These are phyloP conservation scores for Apteryx mantelli DNA, from an alignment of 2,113 vertebrate genomes.

Conservation along the genomic window DNA sequence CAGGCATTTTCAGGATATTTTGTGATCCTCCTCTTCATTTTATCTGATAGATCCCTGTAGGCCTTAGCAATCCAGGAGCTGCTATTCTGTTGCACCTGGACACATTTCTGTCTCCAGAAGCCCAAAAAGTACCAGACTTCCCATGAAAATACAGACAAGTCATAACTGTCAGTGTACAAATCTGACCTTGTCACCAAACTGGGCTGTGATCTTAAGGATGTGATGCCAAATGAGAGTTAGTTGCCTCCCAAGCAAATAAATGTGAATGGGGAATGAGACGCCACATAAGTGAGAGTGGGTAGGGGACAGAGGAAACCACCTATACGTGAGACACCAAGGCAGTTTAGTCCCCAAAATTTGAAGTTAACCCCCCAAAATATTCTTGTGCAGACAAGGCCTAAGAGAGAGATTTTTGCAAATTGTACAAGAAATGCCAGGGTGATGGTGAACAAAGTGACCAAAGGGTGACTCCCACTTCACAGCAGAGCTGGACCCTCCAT, in stretches of 20 bases:
- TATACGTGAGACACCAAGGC: accelerated
- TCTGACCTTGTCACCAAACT: not conserved
- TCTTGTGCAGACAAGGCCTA: not conserved
- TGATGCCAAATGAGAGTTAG: not conserved
- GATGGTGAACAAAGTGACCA: not conserved
- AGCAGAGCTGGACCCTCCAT: not conserved
- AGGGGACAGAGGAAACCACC: not conserved
- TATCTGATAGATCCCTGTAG: not conserved
- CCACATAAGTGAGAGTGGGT: not conserved
- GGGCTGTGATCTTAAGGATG: not conserved
- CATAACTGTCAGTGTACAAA: not conserved
- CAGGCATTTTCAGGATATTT: not conserved
- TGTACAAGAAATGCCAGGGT: not conserved
- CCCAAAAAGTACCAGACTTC: not conserved
- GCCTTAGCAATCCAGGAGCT: not conserved
- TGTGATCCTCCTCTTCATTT: not conserved
- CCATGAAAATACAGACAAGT: not conserved
- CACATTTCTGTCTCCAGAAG: not conserved
- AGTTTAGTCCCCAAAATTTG: not conserved
- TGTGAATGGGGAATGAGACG: not conserved
- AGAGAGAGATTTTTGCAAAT: not conserved
- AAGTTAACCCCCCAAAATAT: not conserved
- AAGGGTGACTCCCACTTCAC: not conserved
- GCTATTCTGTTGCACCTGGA: not conserved
- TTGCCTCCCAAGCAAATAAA: not conserved